Conservation (phyloP, 35 echinoderm and acorn worm genomes). For the Strongylocentrotus purpuratus region DNA sequence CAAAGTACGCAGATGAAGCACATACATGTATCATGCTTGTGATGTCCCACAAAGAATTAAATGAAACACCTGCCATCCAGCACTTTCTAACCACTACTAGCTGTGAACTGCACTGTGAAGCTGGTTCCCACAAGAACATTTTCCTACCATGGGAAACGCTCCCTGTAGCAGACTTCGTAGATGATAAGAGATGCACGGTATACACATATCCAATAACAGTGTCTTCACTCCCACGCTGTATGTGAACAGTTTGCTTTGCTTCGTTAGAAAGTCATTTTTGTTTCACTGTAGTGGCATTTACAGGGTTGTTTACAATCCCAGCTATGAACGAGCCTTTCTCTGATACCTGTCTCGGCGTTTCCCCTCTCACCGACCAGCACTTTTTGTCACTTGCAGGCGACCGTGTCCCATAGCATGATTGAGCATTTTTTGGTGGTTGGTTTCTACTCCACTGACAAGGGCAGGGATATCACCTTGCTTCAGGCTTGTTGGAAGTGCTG, state of each 20-base stretch:
- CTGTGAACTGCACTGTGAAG: too few species aligned
- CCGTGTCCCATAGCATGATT: background rate
- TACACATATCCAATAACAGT: too few species aligned
- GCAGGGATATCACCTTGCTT: slow-evolving; percentile 9
- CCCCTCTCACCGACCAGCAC: background rate
- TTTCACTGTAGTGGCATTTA: background rate
- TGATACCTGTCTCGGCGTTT: background rate
- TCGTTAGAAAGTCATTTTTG: background rate
- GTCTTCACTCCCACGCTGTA: too few species aligned
- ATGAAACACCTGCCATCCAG: too few species aligned
- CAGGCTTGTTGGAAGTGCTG: background rate
- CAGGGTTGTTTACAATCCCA: background rate
- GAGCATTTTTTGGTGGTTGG: background rate
- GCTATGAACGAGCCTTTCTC: background rate
- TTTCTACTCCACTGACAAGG: background rate
- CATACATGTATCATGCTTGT: too few species aligned
- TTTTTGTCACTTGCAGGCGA: background rate
- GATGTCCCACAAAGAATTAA: too few species aligned
- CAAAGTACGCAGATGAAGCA: too few species aligned
- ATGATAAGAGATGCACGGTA: too few species aligned
- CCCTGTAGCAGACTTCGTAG: too few species aligned
- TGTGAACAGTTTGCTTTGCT: background rate
- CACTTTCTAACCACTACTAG: too few species aligned
- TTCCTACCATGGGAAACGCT: too few species aligned
- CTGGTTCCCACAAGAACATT: too few species aligned